These are phyloP conservation scores for Orbicella faveolata DNA, from an alignment of 64 coral and sea anemone species.

Conservation along the genomic window DNA sequence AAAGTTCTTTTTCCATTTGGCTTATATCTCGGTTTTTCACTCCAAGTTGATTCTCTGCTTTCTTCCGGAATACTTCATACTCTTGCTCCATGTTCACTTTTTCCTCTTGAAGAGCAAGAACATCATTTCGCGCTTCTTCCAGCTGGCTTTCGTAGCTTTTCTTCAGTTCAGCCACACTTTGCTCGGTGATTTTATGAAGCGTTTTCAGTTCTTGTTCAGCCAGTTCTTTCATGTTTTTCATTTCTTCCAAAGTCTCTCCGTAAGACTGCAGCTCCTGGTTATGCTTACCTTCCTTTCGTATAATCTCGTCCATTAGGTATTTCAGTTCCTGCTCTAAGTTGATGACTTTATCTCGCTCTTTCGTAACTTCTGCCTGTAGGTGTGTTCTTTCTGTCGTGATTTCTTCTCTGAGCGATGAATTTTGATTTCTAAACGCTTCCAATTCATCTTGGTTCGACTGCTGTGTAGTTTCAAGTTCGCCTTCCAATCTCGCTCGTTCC, in stretches of 20 bases:
- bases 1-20: constrained; percentile 60
- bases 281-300: constrained; percentile 31
- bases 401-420: constrained; percentile 62
- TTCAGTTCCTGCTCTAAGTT: constrained; percentile 54
- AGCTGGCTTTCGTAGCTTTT: constrained; percentile 57
- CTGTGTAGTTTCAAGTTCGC: constrained; percentile 73
- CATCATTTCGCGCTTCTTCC: constrained; percentile 21
- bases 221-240: constrained; percentile 47
- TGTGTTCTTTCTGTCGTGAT: constrained; percentile 16
- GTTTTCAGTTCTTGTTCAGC: constrained; percentile 59
- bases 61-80: constrained; percentile 44
- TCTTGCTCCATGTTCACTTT: constrained; percentile 44
- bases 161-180: constrained; percentile 54
- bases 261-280: not conserved
- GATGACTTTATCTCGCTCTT: constrained; percentile 41
- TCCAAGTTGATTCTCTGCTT: constrained; percentile 36
- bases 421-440: constrained; percentile 30
- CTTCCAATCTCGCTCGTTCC: constrained; percentile 83
- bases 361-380: constrained; percentile 64
- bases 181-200: constrained; percentile 50
- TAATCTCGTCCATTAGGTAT: constrained; percentile 24
- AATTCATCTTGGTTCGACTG: constrained; percentile 44
- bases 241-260: constrained; percentile 25
- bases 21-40: constrained; percentile 33
- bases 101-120: constrained; percentile 50